Evolutionary conservation across 2,113 vertebrate species (phyloP).

Genomic region (Fregetta grallaria): DNA sequence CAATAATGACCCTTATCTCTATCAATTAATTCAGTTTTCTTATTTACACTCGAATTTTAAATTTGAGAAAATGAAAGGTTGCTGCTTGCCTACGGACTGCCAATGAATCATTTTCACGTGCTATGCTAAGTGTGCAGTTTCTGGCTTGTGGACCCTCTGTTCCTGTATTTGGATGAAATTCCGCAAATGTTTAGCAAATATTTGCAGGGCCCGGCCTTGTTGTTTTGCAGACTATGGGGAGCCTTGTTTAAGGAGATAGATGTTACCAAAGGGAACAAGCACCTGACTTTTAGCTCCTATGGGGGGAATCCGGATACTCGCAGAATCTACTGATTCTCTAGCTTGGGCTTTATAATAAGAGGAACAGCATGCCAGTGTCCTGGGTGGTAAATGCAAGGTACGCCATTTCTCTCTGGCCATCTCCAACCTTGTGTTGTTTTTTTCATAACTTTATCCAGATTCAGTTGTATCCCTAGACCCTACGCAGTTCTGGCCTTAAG

Average conservation of each 20-base stretch:
- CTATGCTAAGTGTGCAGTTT: not conserved
- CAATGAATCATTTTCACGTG: not conserved
- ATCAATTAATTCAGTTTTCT: not conserved
- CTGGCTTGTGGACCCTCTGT: not conserved
- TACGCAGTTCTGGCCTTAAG: not conserved
- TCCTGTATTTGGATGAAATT: not conserved
- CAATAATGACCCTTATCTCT: not conserved
- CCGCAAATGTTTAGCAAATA: not conserved
- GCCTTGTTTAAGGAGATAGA: not conserved
- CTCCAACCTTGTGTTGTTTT: not conserved
- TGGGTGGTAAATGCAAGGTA: not conserved
- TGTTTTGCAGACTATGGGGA: not conserved
- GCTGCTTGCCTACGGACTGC: not conserved
- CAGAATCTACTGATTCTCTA: not conserved
- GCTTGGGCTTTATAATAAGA: not conserved
- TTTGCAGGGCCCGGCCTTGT: not conserved
- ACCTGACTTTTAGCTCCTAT: not conserved
- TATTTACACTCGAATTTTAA: not conserved
- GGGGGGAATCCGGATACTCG: not conserved
- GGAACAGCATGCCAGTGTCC: not conserved
- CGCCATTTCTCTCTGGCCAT: rapidly evolving
- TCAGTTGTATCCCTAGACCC: not conserved
- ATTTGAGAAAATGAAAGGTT: not conserved
- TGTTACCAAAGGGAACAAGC: not conserved
- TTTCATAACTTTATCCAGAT: not conserved